Base-by-base conservation (phyloP, 2,888 invertebrate species). In the Cheilosia impressa region DNA sequence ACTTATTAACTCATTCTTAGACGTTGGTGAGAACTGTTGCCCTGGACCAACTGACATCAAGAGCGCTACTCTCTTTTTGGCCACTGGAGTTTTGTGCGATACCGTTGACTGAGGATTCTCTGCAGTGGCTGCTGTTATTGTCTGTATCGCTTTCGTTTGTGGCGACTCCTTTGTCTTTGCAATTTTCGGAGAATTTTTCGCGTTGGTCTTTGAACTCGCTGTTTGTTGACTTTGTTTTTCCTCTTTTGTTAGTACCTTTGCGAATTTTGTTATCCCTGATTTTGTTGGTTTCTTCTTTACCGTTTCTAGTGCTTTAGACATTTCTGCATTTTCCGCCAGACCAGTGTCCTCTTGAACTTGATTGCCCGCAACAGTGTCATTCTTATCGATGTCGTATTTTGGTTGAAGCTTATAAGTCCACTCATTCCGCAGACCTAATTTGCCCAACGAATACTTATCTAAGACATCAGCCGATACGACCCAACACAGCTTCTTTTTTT, bases 401-500 rank as follows among this genome's bases (percentile, higher is more conserved):
- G 92, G 92, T 17, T 89, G 90, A 19, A 93, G 88, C 10, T 88
- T 91, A 87, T 94, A 95, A 4, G 91, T 90, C 95, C 95, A 95
- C 3, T 91, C 89, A 89, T 95, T 95, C 0, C 94, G 93, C 19
- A 94, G 77, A 1, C 91, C 89, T 0, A 95, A 89, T 47, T 93
- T 92, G 0, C 91, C 89, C 22, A 93, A 89, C 6, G 93, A 90
- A 90, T 94, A 94, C 88, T 94, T 93, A 43, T 93, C 92, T 15
- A 94, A 91, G 1, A 93, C 88, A 13, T 94, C 94, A 9, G 93
- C 92, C 0, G 93, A 89, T 0, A 96, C 95, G 88, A 94, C 93
- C 96, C 96, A 96, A 88, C 95, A 95, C n/a, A 91, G 90, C 75
- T 93, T 94, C 68, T 94, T 93, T 79, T 93, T 93, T 90, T 93